These are phyloP conservation scores for Nomia melanderi DNA, from an alignment of 1,140 invertebrate genomes.

Conservation along the genomic window DNA sequence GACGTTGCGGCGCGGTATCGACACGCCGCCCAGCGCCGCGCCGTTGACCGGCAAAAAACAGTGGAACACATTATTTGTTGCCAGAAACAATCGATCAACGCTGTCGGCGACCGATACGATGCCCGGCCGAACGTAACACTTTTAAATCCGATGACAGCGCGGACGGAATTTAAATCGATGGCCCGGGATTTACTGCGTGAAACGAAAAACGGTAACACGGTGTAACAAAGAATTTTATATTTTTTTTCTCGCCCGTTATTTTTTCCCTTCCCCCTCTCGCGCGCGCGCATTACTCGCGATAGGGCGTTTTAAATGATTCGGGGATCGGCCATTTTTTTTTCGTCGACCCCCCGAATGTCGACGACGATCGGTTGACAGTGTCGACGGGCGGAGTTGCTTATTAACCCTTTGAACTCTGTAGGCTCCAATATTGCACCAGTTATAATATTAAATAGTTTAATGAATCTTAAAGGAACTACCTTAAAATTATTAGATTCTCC, in stretches of 20 bases:
- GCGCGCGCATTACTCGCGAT: no score
- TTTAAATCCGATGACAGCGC: conserved; percentile 32
- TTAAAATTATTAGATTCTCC: no score
- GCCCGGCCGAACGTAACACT: conserved; percentile 4
- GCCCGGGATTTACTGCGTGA: conserved; percentile 6
- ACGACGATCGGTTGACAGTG: no score
- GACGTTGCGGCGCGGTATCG: conserved; percentile 25
- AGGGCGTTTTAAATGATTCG: no score
- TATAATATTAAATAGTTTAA: no score
- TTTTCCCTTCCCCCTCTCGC: no score
- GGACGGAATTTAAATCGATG: conserved; percentile 23
- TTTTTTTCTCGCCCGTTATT: conserved; percentile 14
- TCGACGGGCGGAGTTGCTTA: no score
- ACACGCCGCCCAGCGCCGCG: not conserved
- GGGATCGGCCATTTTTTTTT: no score
- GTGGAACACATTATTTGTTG: conserved; percentile 46
- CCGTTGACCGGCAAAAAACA: conserved; percentile 10
- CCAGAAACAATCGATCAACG: conserved; percentile 36
- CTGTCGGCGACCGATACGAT: conserved; percentile 24
- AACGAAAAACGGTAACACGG: not conserved
- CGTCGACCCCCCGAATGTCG: no score
- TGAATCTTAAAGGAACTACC: no score
- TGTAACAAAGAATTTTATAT: not conserved
- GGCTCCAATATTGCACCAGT: no score
- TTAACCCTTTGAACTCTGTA: no score